These are phyloP conservation scores for Onychomys arenicola DNA, from an alignment of 2,797 vertebrate species.

Conservation along the genomic window DNA sequence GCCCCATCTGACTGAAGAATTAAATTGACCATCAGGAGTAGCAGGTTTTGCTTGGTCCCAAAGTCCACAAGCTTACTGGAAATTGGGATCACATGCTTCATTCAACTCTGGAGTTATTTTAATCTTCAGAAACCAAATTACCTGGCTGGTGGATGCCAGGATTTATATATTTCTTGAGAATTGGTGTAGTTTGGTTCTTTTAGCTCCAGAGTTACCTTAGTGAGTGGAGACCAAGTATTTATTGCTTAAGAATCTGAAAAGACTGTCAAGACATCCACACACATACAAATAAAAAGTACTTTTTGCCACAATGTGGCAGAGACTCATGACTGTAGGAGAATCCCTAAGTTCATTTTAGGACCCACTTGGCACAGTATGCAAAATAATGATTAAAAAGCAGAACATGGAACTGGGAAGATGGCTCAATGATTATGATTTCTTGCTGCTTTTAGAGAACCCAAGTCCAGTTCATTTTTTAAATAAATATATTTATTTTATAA, in stretches of 20 bases:
- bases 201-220: neutral
- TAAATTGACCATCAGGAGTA: neutral
- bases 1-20: neutral
- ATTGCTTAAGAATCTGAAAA: neutral
- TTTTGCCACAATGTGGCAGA: neutral
- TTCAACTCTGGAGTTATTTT: neutral
- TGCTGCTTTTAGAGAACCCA: neutral
- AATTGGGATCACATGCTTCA: neutral
- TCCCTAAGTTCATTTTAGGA: neutral
- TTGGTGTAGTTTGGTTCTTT: neutral
- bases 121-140: neutral
- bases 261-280: neutral
- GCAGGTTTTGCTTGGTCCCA: neutral
- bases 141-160: neutral
- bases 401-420: neutral
- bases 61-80: neutral
- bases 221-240: neutral
- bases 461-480: neutral
- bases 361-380: neutral
- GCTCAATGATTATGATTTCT: neutral
- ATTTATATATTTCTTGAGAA: neutral
- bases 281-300: neutral
- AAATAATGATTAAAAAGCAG: neutral
- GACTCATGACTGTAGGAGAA: neutral
- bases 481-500: too few species aligned